Base-by-base conservation (phyloP, 2,797 vertebrate species). In the Enteromius trimaculatus region DNA sequence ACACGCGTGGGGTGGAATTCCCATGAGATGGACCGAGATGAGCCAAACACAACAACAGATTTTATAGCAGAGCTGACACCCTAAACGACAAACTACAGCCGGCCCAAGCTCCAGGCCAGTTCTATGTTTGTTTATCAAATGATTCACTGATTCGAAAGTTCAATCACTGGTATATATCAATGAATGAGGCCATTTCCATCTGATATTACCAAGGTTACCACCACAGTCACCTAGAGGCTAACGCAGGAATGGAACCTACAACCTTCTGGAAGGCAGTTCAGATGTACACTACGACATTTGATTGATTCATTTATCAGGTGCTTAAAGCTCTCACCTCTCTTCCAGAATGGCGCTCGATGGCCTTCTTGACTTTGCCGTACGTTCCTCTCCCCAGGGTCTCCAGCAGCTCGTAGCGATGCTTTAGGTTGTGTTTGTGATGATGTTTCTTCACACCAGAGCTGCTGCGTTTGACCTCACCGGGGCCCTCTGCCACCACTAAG, bases 371-470 rank as follows among this genome's bases (percentile, higher is more conserved):
- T 93, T 99, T 99, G 92, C 97, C 98, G 17, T 99, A 99, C 80
- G 97, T 98, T 89, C 98, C 98, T 92, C 96, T 96, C 75, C 97
- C 97, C 92, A 99, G 94, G 47, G 98, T 99, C 94, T 98, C 97
- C 93, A 96, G 96, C 91, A 99, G 94, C 94, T 99, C 97, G 84
- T 99, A 99, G 90, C 97, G 97, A 90, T 99, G 98, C 89, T 99
- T 99, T 91, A 99, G 95, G 94, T 99, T 99, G 91, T 99, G 98
- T 88, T 99, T 99, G 94, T 99, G 98, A 88, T 98, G 97, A 91
- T 99, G 98, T 84, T 98, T 95, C 95, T 98, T 99, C 91, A 97
- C 97, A 26, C 96, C 96, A 2, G 96, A 96, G 90, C 93, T 93
- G 86, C 95, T 95, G 85, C 93, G 92, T 69, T 93, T 94, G 1